Evolutionary conservation across 2,888 invertebrate species (phyloP), one percentile per base, ranked within the genome.

Genomic region (Dynastes tityus): DNA sequence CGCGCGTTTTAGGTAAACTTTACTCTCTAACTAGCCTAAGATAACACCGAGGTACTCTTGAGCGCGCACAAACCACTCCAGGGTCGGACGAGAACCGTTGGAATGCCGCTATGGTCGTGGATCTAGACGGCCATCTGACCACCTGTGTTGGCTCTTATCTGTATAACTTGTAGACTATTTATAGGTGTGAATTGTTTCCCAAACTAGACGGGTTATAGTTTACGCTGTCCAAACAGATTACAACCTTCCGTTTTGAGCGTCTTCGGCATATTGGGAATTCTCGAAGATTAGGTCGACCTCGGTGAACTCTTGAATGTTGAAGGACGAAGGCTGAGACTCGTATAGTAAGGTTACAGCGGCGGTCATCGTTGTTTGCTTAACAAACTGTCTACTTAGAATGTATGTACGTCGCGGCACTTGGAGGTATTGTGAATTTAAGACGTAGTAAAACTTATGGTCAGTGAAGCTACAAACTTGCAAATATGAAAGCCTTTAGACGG

Each of bases 1-100:
- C 80, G 80, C 63, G 75, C 80, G 80, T 78, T 78, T 80, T 80
- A 67, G 80, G 80, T 80, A 80, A 80, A 80, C 80, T 80, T 80
- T 71, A 73, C 67, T 49, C 64, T 63, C 77, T 73, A 82, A 81
- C 81, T 79, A 78, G 77, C 81, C 79, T 78, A 82, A 81, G 79
- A 79, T 81, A 81, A 82, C 78, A 81, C 78, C 71, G 67, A 76
- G 79, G 71, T 80, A 79, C 82, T 81, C 67, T 9, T 16, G n/a
- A 9, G 22, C 22, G 22, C 16, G 61, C 76, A 79, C 80, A 82
- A 81, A 81, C 81, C 80, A 73, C 78, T 81, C 75, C 64, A 79
- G 80, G 80, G 80, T 78, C 16, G 40, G 55, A 37, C 40, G 58
- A 73, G 22, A 37, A 45, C 45, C 9, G 58, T 5, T 40, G 73